These are phyloP conservation scores for Anabacerthia variegaticeps DNA, from an alignment of 2,797 vertebrate genomes.

Conservation along the genomic window DNA sequence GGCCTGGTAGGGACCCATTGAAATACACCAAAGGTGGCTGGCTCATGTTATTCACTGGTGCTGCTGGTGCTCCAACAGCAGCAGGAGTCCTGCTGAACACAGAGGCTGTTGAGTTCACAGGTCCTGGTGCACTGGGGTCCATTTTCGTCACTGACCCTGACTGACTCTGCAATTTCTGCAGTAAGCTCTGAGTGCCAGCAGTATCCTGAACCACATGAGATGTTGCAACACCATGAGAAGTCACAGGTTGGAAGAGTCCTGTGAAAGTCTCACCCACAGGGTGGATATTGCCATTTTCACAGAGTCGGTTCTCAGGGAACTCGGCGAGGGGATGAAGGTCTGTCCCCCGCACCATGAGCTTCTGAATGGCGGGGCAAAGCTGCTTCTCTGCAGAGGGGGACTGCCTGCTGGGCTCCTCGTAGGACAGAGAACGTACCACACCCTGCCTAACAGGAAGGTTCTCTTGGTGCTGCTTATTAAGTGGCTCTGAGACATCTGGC, in stretches of 20 bases:
- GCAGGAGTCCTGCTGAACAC: conserved; percentile 34
- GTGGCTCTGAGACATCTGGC: not conserved
- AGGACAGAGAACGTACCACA: conserved; percentile 85
- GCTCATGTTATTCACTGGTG: conserved; percentile 9
- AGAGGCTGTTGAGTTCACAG: not conserved
- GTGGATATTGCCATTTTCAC: conserved; percentile 75
- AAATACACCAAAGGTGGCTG: conserved; percentile 77
- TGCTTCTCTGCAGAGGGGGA: conserved; percentile 68
- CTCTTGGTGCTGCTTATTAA: not conserved
- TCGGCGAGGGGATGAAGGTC: conserved; percentile 85
- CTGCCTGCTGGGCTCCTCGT: conserved; percentile 76
- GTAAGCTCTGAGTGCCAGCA: conserved; percentile 55
- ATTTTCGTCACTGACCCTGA: not conserved
- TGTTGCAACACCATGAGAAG: not conserved
- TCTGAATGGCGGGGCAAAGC: conserved; percentile 92
- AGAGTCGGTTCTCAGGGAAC: conserved; percentile 83
- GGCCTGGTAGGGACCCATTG: conserved; percentile 60
- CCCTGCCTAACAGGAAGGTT: conserved; percentile 64
- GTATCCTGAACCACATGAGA: conserved; percentile 26
- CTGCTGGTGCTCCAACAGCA: not conserved
- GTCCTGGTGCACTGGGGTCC: not conserved
- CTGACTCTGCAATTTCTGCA: conserved; percentile 67
- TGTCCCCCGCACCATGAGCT: conserved; percentile 85
- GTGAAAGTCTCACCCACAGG: conserved; percentile 67
- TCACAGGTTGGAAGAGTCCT: conserved; percentile 75